phyloP scores from a whole-genome alignment of 2,797 vertebrate species.

The Ataeniobius toweri region DNA sequence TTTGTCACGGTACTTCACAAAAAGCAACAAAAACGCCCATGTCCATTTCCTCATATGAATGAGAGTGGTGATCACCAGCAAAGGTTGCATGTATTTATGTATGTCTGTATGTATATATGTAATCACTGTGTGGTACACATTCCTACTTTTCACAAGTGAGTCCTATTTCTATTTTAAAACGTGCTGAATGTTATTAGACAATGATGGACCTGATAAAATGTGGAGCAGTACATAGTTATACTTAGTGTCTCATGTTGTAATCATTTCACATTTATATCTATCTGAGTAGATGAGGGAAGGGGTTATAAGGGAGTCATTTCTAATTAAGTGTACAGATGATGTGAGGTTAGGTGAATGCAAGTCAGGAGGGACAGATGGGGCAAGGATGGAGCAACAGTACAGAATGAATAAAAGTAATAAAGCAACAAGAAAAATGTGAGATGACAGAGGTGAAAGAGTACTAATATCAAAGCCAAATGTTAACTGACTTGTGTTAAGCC shows the following conservation, averaged over 20 bases:
- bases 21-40: not conserved
- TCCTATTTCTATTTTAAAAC: not conserved
- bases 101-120: not conserved
- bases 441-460: slow-evolving; percentile 30
- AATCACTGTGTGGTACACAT: not conserved
- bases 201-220: not conserved
- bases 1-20: too few relatives aligned
- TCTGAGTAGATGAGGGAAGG: not conserved
- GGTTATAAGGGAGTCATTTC: not conserved
- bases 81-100: not conserved
- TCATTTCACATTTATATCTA: not conserved
- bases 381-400: not conserved
- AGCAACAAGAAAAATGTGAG: slow-evolving; percentile 11
- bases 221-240: not conserved
- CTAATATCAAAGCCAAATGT: slow-evolving; percentile 34
- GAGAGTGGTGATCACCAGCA: not conserved
- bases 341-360: not conserved
- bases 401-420: slow-evolving; percentile 5
- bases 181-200: not conserved
- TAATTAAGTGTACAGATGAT: not conserved
- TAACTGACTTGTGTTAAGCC: slow-evolving; percentile 13
- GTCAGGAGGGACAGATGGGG: not conserved
- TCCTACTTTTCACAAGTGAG: not conserved
- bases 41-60: not conserved
- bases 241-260: not conserved